A percentile compares a stretch with the other conserved stretches of the same genome.
Conservation (phyloP, 2,797 vertebrate species). For the Muscicapa comitata region DNA sequence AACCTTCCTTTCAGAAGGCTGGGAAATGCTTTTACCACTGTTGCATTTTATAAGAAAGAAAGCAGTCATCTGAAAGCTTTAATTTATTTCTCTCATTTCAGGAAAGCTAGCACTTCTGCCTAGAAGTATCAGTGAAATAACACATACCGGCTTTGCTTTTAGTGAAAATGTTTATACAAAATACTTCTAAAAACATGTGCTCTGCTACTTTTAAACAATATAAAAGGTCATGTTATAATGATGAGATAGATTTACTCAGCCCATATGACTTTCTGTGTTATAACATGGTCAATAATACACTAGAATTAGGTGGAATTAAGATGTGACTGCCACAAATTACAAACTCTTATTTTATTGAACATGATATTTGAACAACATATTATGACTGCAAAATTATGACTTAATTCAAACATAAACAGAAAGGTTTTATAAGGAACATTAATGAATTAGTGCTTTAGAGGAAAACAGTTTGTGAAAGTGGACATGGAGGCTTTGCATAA, state of each 20-base stretch:
- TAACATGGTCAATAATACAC: neutral
- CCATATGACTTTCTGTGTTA: neutral
- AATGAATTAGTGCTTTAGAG: neutral
- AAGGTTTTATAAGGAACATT: neutral
- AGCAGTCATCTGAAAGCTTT: neutral
- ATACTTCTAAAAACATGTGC: neutral
- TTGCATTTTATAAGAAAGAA: neutral
- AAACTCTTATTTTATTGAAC: neutral
- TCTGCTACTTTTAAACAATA: neutral
- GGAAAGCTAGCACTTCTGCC: neutral
- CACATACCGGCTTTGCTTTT: neutral
- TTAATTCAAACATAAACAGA: neutral
- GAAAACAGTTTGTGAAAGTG: neutral
- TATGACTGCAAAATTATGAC: neutral
- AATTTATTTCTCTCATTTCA: neutral
- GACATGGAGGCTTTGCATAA: neutral
- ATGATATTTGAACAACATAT: neutral
- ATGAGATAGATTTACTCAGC: neutral
- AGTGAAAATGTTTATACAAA: neutral
- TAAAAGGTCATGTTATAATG: neutral
- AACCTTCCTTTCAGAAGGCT: neutral
- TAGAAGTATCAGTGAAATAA: neutral
- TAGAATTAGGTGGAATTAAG: neutral
- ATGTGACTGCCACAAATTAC: neutral
- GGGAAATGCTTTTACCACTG: neutral